Evolutionary conservation across 2,888 invertebrate genomes (phyloP), one percentile per base, ranked within the genome.

Genomic region (Arge pagana): DNA sequence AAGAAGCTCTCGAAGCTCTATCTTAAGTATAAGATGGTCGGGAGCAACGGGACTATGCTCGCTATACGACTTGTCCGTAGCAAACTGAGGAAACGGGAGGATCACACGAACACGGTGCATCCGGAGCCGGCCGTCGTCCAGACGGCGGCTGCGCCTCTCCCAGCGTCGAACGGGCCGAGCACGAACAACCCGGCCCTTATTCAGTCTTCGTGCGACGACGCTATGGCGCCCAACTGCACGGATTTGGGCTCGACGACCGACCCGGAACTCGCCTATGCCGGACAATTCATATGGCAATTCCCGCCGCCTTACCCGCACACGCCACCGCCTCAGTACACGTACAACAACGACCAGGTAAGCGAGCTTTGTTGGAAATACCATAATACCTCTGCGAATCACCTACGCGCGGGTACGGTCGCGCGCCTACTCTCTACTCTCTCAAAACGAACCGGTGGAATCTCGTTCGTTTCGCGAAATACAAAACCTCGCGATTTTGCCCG

Each of bases 1-100:
- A 69, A 66, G 57, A 74, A 70, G 63, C 66, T 74, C 56, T 61
- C 67, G 63, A 69, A 66, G 63, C 67, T 74, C 64, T 73, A 68
- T 66, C 61, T 63, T 48, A 74, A 68, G 61, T 68, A 62, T 74
- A 85, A 83, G 74, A 90, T 90, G 90, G 90, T 90, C 79, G 90
- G 90, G 79, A 89, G 85, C 80, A 89, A 89, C 81, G 89, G 88
- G 78, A 89, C 89, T 76, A 85, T 90, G 86, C 88, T 89, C 80
- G 89, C 90, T 78, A 88, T 91, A 78, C 90, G 90, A 81, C 87
- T 91, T 86, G 90, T 91, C 81, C 90, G 90, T 85, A 91, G 90
- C 81, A 91, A 91, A 83, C 84, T 91, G 81, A 84, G 90, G 73
- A 91, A 91, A 81, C 85, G 90, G 67, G 90, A 91, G 79, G 90